A percentile compares a stretch with the other conserved stretches of the same genome.
phyloP scores from a whole-genome alignment of 2,113 vertebrate species.

The Amia ocellicauda region DNA sequence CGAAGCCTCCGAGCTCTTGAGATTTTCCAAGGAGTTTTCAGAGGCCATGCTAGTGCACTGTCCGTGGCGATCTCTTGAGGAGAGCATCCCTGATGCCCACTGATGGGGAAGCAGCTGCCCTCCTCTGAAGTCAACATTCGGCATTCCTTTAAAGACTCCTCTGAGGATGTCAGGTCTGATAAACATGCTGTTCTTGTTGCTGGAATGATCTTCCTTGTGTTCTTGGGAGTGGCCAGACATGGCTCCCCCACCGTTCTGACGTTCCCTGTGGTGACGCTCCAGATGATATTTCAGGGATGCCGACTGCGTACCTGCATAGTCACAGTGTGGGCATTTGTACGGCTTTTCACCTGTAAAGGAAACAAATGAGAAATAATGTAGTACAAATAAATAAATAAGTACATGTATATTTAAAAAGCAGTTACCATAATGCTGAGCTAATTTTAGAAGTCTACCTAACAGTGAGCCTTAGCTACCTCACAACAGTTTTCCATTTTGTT shows the following conservation, averaged over 20 bases:
- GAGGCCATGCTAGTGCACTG: conserved; percentile 66
- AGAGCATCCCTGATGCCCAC: conserved; percentile 80
- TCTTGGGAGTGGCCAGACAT: conserved; percentile 79
- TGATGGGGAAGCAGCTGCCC: conserved; percentile 80
- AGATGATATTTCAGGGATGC: conserved; percentile 96
- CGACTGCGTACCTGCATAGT: conserved; percentile 97
- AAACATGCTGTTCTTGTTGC: conserved; percentile 78
- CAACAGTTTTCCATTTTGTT: no score
- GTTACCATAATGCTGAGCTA: no score
- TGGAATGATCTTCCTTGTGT: conserved; percentile 80
- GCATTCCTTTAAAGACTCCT: conserved; percentile 84
- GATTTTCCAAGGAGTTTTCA: conserved; percentile 66
- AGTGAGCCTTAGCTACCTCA: no score
- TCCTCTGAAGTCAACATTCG: conserved; percentile 82
- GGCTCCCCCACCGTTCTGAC: conserved; percentile 83
- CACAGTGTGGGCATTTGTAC: conserved; percentile 97
- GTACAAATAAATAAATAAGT: no score
- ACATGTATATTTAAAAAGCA: no score
- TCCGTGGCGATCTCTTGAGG: conserved; percentile 75
- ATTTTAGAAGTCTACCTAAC: neutral
- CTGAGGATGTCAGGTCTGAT: conserved; percentile 90
- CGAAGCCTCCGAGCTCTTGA: conserved; percentile 76
- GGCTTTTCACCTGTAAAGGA: conserved; percentile 88
- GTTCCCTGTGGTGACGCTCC: conserved; percentile 91
- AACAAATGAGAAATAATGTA: conserved; percentile 30